Percentiles rank a stretch among this genome's conserved stretches.
These are phyloP conservation scores for Calyptomena viridis DNA, from an alignment of 2,113 vertebrate species.

Conservation along the genomic window DNA sequence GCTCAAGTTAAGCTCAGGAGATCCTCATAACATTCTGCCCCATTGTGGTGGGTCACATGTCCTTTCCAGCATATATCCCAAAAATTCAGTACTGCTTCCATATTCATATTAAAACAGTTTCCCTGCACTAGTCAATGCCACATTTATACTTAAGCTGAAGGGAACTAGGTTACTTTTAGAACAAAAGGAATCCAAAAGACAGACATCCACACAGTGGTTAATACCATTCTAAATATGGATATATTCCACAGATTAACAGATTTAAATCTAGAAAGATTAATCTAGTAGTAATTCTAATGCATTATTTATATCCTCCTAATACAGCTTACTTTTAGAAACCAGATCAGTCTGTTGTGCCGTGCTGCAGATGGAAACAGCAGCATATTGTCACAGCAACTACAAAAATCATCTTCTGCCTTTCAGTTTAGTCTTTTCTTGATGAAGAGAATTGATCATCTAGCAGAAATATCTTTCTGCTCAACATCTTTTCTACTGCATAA, in stretches of 20 bases:
- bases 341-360: neutral
- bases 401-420: neutral
- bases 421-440: neutral
- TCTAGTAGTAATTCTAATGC: neutral
- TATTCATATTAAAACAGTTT: neutral
- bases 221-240: neutral
- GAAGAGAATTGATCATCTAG: neutral
- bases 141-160: neutral
- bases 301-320: slow-evolving; percentile 17
- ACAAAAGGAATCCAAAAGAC: neutral
- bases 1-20: neutral
- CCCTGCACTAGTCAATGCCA: neutral
- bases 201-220: neutral
- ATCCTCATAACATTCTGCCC: neutral
- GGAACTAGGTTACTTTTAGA: neutral
- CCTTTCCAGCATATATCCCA: neutral
- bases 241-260: neutral
- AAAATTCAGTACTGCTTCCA: neutral
- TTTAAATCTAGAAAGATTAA: neutral
- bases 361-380: neutral
- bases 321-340: neutral
- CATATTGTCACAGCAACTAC: neutral
- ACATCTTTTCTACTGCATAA: neutral
- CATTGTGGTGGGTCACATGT: neutral
- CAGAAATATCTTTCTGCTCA: neutral